Conservation (phyloP, 2,113 vertebrate genomes). For the Gnathonemus echidnorhynchus region DNA sequence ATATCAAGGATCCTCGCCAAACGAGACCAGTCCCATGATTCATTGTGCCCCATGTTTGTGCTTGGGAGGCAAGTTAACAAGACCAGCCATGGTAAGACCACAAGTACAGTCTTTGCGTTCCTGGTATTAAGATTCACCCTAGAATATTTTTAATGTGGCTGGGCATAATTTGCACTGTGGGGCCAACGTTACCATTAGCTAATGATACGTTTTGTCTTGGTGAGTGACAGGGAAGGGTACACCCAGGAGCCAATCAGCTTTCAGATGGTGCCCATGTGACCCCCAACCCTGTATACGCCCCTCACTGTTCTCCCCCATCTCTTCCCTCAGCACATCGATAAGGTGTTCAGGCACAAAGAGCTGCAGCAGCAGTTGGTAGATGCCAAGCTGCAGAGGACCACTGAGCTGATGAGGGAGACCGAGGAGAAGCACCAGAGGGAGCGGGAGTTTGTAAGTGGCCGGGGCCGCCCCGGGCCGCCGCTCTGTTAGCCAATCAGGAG, state of each 20-base stretch:
- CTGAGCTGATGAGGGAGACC: slow-evolving; percentile 90
- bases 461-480: background rate
- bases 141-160: background rate
- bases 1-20: too few species aligned
- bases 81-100: too few species aligned
- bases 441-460: slow-evolving; percentile 83
- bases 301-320: background rate
- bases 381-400: slow-evolving; percentile 90
- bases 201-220: background rate
- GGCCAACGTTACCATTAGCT: background rate
- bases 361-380: slow-evolving; percentile 94
- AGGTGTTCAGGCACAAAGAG: slow-evolving; percentile 97
- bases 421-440: slow-evolving; percentile 92
- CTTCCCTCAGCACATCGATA: slow-evolving; percentile 83
- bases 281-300: background rate
- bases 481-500: background rate
- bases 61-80: too few species aligned
- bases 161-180: background rate
- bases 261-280: background rate
- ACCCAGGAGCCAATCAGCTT: background rate
- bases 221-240: background rate
- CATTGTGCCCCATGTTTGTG: too few species aligned
- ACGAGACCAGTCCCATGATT: too few species aligned
- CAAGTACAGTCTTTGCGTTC: too few species aligned
- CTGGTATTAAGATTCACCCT: too few species aligned